A percentile compares a stretch with the other conserved stretches of the same genome.
Evolutionary conservation across 2,797 vertebrate genomes (phyloP).

Genomic region (Glossophaga mutica): DNA sequence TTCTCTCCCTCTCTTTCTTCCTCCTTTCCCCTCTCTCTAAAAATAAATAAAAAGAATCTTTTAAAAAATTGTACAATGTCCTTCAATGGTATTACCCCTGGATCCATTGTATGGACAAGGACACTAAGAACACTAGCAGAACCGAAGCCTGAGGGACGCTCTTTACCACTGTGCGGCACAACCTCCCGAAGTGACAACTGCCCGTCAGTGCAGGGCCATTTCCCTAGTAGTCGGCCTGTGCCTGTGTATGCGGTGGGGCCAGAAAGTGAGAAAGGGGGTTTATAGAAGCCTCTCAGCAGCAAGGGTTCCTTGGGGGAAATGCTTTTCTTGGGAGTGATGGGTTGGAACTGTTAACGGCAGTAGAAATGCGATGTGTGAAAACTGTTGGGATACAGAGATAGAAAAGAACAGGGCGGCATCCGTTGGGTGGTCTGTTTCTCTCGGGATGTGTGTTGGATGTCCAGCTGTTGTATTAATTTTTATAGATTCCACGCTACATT

Average conservation of each 20-base stretch:
- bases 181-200: background rate
- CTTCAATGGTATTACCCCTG: background rate
- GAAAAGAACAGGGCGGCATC: background rate
- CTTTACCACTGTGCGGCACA: background rate
- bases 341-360: slow-evolving; percentile 26
- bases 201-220: background rate
- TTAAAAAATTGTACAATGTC: background rate
- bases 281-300: slow-evolving; percentile 29
- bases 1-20: background rate
- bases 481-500: slow-evolving; percentile 20
- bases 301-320: slow-evolving; percentile 7
- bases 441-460: background rate
- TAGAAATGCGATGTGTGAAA: slow-evolving; percentile 62
- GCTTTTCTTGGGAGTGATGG: background rate
- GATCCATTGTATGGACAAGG: background rate
- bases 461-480: slow-evolving; percentile 48
- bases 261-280: background rate
- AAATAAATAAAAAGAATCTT: background rate
- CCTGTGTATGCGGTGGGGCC: background rate
- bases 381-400: background rate
- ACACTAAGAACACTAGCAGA: background rate
- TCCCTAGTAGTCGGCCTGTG: background rate
- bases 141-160: background rate
- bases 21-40: background rate
- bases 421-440: slow-evolving; percentile 51